A percentile compares a stretch with the other conserved stretches of the same genome.
Conservation (phyloP, 2,888 invertebrate species). For the Leptura quadrifasciata region DNA sequence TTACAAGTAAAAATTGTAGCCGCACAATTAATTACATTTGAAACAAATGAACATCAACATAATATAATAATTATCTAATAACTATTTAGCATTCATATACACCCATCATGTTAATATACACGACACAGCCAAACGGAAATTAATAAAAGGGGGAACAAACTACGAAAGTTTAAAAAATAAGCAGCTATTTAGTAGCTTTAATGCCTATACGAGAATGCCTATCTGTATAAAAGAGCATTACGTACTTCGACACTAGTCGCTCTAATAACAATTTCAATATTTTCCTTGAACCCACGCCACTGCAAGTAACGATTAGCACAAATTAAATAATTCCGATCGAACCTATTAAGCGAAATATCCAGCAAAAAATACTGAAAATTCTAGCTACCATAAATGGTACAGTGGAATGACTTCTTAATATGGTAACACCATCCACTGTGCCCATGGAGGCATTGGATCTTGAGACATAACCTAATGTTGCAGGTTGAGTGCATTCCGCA, state of each 20-base stretch:
- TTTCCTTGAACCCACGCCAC: constrained; percentile 31
- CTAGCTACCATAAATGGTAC: constrained; percentile 47
- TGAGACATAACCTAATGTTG: constrained; percentile 53
- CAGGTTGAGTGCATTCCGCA: constrained; percentile 61
- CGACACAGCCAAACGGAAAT: too few relatives aligned
- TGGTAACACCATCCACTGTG: constrained; percentile 51
- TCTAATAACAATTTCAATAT: neutral
- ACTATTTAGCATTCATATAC: too few relatives aligned
- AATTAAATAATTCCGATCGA: constrained; percentile 34
- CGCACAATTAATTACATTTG: too few relatives aligned
- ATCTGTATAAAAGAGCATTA: too few relatives aligned
- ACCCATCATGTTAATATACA: too few relatives aligned
- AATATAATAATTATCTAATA: too few relatives aligned
- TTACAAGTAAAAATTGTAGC: too few relatives aligned
- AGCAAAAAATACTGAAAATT: constrained; percentile 51
- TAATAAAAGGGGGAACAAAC: too few relatives aligned
- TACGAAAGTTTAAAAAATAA: too few relatives aligned
- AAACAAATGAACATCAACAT: too few relatives aligned
- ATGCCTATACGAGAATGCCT: neutral
- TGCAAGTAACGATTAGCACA: constrained; percentile 13
- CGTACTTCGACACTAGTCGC: neutral
- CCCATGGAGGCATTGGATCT: constrained; percentile 48
- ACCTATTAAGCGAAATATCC: constrained; percentile 35
- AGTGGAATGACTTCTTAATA: constrained; percentile 55
- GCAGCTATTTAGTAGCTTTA: neutral